phyloP scores from a whole-genome alignment of 2,113 vertebrate genomes.

The Climacteris rufus region DNA sequence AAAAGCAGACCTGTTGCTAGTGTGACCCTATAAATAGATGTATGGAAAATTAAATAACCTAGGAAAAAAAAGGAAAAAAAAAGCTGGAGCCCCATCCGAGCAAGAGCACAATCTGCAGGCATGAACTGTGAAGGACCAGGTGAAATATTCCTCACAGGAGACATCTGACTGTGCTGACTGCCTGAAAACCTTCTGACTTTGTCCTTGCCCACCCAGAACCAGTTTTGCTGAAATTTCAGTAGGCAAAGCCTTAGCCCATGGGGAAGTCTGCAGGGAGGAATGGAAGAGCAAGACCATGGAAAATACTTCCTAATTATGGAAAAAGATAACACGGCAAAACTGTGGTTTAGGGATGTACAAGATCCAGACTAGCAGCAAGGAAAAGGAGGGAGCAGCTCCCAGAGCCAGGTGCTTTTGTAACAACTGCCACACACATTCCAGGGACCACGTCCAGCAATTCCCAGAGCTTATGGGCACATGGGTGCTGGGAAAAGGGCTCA shows the following conservation, averaged over 20 bases:
- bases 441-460: background rate
- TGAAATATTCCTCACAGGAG: background rate
- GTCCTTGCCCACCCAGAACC: background rate
- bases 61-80: background rate
- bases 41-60: background rate
- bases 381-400: background rate
- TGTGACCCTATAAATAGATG: background rate
- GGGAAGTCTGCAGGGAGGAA: background rate
- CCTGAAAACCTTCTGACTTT: background rate
- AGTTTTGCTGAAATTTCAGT: background rate
- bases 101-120: background rate
- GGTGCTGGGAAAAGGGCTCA: background rate
- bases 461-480: accelerated
- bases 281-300: background rate
- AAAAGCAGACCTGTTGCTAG: background rate
- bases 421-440: background rate
- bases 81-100: background rate
- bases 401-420: background rate
- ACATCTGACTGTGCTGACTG: background rate
- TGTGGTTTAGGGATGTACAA: background rate
- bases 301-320: background rate
- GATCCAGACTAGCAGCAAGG: background rate
- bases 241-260: background rate
- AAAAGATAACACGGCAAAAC: background rate
- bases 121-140: background rate